Evolutionary conservation across 2,888 invertebrate genomes (phyloP).

Genomic region (Ormyrus rosae): DNA sequence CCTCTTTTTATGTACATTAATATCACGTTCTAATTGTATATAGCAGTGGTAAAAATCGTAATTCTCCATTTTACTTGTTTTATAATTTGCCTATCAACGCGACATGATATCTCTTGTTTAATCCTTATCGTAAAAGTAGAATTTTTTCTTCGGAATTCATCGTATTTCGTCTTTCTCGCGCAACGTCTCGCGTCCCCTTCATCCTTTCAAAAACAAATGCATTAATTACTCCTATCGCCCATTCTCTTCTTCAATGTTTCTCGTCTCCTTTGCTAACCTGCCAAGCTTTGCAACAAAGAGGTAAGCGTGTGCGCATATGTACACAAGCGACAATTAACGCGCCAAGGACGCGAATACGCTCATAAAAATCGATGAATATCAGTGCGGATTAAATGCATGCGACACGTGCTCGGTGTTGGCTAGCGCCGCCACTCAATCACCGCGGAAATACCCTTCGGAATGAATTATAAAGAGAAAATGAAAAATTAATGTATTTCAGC

Average conservation of each 20-base stretch:
- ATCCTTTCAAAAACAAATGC: not conserved
- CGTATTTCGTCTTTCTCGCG: constrained; percentile 4
- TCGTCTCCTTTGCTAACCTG: not conserved
- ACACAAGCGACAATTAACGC: constrained; percentile 43
- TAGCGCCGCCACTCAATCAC: not conserved
- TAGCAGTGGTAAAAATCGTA: constrained; percentile 65
- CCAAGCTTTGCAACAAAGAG: constrained; percentile 5
- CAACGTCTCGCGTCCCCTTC: constrained; percentile 4
- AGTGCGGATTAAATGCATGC: constrained; percentile 40
- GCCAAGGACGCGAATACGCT: constrained; percentile 41
- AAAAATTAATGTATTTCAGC: constrained; percentile 17
- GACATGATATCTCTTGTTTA: constrained; percentile 19
- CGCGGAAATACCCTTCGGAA: not conserved
- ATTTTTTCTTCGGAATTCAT: not conserved
- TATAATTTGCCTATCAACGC: constrained; percentile 38
- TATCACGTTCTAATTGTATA: constrained; percentile 67
- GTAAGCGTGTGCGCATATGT: constrained; percentile 25
- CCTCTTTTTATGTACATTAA: constrained; percentile 56
- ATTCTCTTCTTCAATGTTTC: not conserved
- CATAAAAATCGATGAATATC: constrained; percentile 48
- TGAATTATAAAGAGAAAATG: not conserved
- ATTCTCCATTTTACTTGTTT: constrained; percentile 16
- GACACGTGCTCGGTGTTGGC: constrained; percentile 18
- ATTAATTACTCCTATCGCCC: not conserved
- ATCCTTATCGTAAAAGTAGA: constrained; percentile 6